phyloP scores from a whole-genome alignment of 2,888 invertebrate genomes.

The Parnassius apollo region DNA sequence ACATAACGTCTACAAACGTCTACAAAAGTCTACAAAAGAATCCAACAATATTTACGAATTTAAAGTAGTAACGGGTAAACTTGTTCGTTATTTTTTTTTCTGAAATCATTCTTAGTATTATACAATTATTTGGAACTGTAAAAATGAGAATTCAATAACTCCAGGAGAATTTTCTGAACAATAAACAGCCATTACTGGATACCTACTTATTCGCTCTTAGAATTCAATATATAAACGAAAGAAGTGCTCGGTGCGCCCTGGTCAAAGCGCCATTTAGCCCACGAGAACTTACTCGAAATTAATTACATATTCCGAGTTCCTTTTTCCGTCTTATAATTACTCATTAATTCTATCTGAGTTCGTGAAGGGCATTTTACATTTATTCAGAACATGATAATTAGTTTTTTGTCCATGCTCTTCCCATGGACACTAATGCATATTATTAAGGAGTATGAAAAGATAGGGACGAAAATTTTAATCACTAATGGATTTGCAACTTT shows the following conservation, averaged over 20 bases:
- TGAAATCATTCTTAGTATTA: no score
- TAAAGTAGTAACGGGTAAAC: no score
- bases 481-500: slow-evolving; percentile 13
- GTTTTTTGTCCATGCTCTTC: not conserved
- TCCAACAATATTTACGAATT: no score
- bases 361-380: slow-evolving; percentile 4
- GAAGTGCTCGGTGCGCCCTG: not conserved
- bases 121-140: not conserved
- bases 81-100: no score
- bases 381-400: slow-evolving; percentile 10
- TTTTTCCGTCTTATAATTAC: slow-evolving; percentile 9
- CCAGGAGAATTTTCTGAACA: not conserved
- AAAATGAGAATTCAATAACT: not conserved
- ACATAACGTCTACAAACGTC: no score
- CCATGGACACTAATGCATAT: not conserved
- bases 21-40: no score
- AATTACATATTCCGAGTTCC: slow-evolving; percentile 2
- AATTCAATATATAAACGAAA: slow-evolving; percentile 20
- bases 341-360: slow-evolving; percentile 13
- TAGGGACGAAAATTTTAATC: not conserved
- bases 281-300: slow-evolving; percentile 9
- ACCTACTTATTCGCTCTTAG: not conserved
- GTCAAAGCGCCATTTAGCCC: slow-evolving; percentile 6
- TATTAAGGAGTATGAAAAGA: slow-evolving; percentile 3
- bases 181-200: slow-evolving; percentile 1